Evolutionary conservation across 1,140 invertebrate species (phyloP), one percentile per base, ranked within the genome.

Genomic region (Marisa cornuarietis): DNA sequence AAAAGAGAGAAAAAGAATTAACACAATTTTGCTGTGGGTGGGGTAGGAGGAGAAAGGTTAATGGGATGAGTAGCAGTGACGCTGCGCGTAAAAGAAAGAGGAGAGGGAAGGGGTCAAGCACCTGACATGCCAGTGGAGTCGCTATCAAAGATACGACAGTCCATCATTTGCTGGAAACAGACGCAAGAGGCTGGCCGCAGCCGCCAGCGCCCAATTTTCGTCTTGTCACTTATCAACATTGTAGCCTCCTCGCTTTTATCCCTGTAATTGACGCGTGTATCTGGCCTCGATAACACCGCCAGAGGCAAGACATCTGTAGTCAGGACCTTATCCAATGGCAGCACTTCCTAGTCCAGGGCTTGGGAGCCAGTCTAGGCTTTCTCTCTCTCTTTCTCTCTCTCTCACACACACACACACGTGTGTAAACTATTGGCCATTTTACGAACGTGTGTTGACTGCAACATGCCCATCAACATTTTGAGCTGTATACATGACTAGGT

Each of bases 211-310:
- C 65, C 65, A 68, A 68, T 68, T 31, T 68, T 68, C 65, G 65
- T 68, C 65, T 31, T 68, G 65, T 68, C 65, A 68, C 65, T 68
- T 68, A 68, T 68, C 65, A 68, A 68, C 65, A 68, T 68, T 68
- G 22, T 68, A 68, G 22, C 65, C 65, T 31, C 6, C 65, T 31
- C 54, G 54, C 11, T 22, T 68, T 68, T 68, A 68, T 68, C 65
- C 65, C 4, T 11, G 26, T 68, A 68, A 68, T 68, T 68, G 65
- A 68, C 65, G 65, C 65, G 22, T 14, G 26, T 68, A 68, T 68
- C 65, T 68, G 22, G 6, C 11, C 65, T 11, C 22, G 65, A 68
- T 68, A 68, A 31, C n/a, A 13, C n/a, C 13, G 9, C 18, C 13
- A 68, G 65, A 68, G 65, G 65, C n/a, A 22, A 68, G 65, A 68